Evolutionary conservation across 2,888 invertebrate species (phyloP), one percentile per base, ranked within the genome.

Genomic region (Rhingia campestris): DNA sequence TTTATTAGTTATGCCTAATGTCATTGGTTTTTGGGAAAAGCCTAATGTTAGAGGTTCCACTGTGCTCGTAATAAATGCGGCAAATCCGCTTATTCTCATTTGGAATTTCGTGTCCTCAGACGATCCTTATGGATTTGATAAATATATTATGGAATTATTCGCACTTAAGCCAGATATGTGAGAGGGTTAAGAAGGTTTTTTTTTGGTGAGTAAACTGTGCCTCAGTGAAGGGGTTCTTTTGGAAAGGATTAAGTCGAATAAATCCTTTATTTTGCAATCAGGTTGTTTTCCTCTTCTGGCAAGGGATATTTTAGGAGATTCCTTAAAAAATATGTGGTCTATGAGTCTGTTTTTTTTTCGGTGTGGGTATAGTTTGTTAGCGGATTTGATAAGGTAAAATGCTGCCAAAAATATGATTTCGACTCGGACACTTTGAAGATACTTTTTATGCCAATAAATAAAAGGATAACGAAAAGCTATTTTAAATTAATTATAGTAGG

Each of bases 1-100:
- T 67, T 74, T 75, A 80, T 80, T 84, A 84, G 80, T 75, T 80
- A 75, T 84, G 70, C 84, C 80, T 84, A 80, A 75, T 84, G 70
- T 66, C 66, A 74, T 84, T 81, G 81, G 63, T 66, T 72, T 66
- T 32, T 39, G 58, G 58, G 63, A 37, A 70, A 59, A 53, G 74
- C 59, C 64, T 59, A 64, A 69, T 67, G 63, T 45, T 39, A 22
- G 39, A 58, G 69, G 61, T 58, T 67, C 41, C 69, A 54, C 43
- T 58, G 12, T 22, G 22, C 2, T 22, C 1, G 22, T 69, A 74
- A 69, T 74, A 74, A 79, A 66, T 79, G 69, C 74, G 67, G 69
- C 53, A 74, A 84, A 84, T 63, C 53, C 45, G 73, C 58, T 79
- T 84, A 77, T 64, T 79, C 39, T 32, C 67, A 45, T 74, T 84